Percentiles rank a stretch among this genome's conserved stretches.
Conservation (phyloP, 1,140 invertebrate species). For the Drosophila nigromelanica region DNA sequence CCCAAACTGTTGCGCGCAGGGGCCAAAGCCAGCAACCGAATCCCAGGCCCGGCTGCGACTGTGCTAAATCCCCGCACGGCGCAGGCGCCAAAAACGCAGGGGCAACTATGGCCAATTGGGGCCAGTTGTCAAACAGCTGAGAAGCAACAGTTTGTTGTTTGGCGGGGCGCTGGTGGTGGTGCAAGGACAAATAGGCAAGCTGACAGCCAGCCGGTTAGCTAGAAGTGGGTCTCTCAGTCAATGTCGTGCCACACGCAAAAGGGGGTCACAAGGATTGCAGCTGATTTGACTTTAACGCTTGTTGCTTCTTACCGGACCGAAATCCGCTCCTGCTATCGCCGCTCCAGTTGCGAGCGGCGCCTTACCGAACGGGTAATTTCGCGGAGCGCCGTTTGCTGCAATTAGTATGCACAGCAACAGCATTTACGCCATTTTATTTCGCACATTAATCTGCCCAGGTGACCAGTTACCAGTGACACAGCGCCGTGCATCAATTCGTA, state of each 20-base stretch:
- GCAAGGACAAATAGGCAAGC: slow-evolving; percentile 16
- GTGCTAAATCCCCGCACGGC: slow-evolving; percentile 52
- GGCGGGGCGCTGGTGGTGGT: slow-evolving; percentile 6
- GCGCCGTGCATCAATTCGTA: slow-evolving; percentile 60
- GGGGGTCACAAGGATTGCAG: slow-evolving; percentile 28
- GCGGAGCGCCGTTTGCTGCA: slow-evolving; percentile 48
- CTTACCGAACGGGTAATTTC: slow-evolving; percentile 47
- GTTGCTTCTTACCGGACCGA: slow-evolving; percentile 42
- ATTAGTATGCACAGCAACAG: slow-evolving; percentile 72
- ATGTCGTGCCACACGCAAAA: slow-evolving; percentile 50
- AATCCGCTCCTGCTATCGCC: background rate
- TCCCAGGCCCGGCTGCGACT: slow-evolving; percentile 33
- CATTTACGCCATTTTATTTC: slow-evolving; percentile 71
- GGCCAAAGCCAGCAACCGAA: slow-evolving; percentile 3
- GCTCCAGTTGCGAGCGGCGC: too few relatives aligned
- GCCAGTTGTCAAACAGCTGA: slow-evolving; percentile 58
- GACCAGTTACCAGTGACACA: slow-evolving; percentile 50
- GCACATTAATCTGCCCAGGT: slow-evolving; percentile 69
- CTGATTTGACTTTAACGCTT: slow-evolving; percentile 72
- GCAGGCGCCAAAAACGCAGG: slow-evolving; percentile 40
- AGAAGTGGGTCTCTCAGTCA: slow-evolving; percentile 79
- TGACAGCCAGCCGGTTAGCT: slow-evolving; percentile 50
- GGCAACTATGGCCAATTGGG: slow-evolving; percentile 14
- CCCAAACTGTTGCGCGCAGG: slow-evolving; percentile 79
- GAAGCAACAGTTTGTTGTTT: slow-evolving; percentile 79